Evolutionary conservation across 2,797 vertebrate species (phyloP).

Genomic region (Syngnathus rostellatus): DNA sequence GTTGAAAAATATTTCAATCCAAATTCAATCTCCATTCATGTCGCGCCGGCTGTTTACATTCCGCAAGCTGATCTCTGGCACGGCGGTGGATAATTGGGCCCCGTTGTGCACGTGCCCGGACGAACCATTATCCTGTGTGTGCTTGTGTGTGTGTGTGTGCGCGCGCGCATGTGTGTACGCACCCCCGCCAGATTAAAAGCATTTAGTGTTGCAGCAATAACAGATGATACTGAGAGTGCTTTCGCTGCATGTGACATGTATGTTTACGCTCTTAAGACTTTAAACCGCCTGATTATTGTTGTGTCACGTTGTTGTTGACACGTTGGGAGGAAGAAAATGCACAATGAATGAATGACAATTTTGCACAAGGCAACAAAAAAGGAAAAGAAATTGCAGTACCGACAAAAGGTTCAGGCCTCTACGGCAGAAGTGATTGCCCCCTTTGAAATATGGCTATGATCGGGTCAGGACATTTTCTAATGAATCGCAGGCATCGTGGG

Average conservation of each 20-base stretch:
- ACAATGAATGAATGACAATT: neutral
- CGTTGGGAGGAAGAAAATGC: slow-evolving; percentile 17
- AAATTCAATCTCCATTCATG: slow-evolving; percentile 21
- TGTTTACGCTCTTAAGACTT: slow-evolving; percentile 43
- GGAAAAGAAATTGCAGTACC: too few species aligned
- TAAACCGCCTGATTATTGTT: slow-evolving; percentile 52
- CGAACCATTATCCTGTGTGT: neutral
- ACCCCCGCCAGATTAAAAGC: slow-evolving; percentile 7
- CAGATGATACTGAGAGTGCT: slow-evolving; percentile 22
- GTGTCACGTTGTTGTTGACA: slow-evolving; percentile 33
- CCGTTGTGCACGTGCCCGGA: neutral
- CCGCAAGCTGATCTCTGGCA: slow-evolving; percentile 21
- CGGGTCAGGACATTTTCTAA: neutral
- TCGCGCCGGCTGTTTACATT: slow-evolving; percentile 31
- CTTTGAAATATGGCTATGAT: neutral
- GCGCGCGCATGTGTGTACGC: slow-evolving; percentile 5
- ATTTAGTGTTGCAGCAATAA: slow-evolving; percentile 20
- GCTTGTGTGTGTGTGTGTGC: neutral
- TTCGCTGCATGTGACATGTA: slow-evolving; percentile 38
- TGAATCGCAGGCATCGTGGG: neutral
- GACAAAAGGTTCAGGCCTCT: too few species aligned
- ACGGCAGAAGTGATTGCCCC: too few species aligned
- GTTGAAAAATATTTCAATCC: slow-evolving; percentile 26
- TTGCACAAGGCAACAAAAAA: too few species aligned
- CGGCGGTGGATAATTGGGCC: slow-evolving; percentile 20